Base-by-base conservation (phyloP, 2,888 invertebrate species). In the Chouioia cunea region DNA sequence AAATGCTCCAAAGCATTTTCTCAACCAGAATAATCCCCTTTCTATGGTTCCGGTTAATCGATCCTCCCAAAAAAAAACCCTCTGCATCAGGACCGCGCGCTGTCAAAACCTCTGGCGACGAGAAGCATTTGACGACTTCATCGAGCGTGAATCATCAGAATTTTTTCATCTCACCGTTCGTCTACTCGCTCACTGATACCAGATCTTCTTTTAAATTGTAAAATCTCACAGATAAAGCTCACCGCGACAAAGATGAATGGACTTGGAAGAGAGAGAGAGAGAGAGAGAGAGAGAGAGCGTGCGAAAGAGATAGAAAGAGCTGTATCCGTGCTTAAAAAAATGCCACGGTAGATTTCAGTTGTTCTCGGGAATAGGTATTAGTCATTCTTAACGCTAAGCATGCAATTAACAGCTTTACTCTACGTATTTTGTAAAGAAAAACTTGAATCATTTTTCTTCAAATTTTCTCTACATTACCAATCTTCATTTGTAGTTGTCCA, bases 81-180 rank as follows among this genome's bases (percentile, higher is more conserved):
- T 73, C 48, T n/a, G n/a, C n/a, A n/a, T n/a, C n/a, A n/a, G 47
- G 54, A 44, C 54, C 63, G 57, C 12, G 36, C 36, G 58, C 58
- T 67, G 66, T 70, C 66, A 70, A 70, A 70, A 70, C 50, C 64
- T 70, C 50, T n/a, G n/a, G 64, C 46, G 57, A 65, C 59, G 64
- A 70, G 43, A 56, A 56, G 44, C 56, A 46, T 56, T 73, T 67
- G 70, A 73, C 68, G 65, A 73, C 68, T 71, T 71, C 71, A 68
- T 73, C 68, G 59, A 59, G 71, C 71, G 67, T 65, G 65, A 74
- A 72, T 73, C 73, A 73, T 74, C 67, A 70, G 36, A 63, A 67
- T 54, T 54, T 62, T 54, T 62, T 60, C 23, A 14, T 20, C 22
- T 60, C 36, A 57, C 65, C 3, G 36, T 27, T 27, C n/a, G 36